Evolutionary conservation across 1,140 invertebrate genomes (phyloP), one percentile per base, ranked within the genome.

Genomic region (Cardiocondyla obscurior): DNA sequence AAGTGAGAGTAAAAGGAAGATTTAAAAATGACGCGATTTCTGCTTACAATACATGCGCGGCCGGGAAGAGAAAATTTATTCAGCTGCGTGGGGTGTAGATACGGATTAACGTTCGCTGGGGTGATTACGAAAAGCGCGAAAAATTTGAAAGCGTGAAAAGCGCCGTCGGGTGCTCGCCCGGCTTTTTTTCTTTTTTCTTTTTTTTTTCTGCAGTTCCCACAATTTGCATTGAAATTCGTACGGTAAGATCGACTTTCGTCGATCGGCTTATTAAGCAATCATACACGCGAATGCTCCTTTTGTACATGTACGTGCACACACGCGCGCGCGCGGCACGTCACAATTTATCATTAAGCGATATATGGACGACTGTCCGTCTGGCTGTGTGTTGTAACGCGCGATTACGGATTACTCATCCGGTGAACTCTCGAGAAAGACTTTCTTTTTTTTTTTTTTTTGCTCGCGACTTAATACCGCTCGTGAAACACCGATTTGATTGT

Each of bases 101-200:
- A 36, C 16, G 14, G 14, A 30, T 55, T n/a, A 53, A 42, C 12
- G 30, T 49, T 62, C 16, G n/a, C 25, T 67, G 12, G 28, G 39
- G 28, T 46, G n/a, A 62, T 36, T 64, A 64, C 14, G 19, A 76
- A 53, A 67, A 57, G 62, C 30, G 57, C 19, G 57, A 76, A 76
- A 76, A 76, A 64, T 64, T 64, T 30, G n/a, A 67, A 79, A 79
- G 74, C 74, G 74, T 67, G 62, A 79, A 77, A 79, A 67, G 14
- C 14, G 62, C 62, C 33, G 44, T 12, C 33, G 57, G 57, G 39
- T 39, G 36, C 28, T 53, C 2, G 74, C 74, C 19, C 28, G 46
- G 10, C 74, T n/a, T 76, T 67, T 69, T n/a, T n/a, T n/a, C n/a
- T n/a, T n/a, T n/a, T n/a, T n/a, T n/a, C n/a, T n/a, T n/a, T n/a